These are phyloP conservation scores for Willowsia nigromaculata DNA, from an alignment of 2,888 invertebrate species.

Conservation along the genomic window DNA sequence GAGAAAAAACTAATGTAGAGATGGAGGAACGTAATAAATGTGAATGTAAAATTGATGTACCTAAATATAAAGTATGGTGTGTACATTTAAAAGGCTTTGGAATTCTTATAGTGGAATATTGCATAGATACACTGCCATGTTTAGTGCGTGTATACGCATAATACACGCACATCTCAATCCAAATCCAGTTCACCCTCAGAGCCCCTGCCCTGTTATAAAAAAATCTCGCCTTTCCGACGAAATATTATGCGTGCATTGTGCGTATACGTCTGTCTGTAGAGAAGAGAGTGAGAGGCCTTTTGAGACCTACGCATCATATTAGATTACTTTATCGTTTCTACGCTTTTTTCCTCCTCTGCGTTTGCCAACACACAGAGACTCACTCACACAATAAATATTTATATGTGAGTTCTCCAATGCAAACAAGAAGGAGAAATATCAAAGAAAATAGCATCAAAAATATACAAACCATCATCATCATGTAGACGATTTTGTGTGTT, in stretches of 20 bases:
- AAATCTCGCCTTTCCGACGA: slow-evolving; percentile 16
- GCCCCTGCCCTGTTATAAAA: slow-evolving; percentile 61
- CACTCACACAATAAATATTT: too few relatives aligned
- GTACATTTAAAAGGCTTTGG: too few relatives aligned
- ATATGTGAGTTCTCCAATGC: background rate
- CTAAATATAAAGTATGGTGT: too few relatives aligned
- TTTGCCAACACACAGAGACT: background rate
- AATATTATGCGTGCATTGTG: too few relatives aligned
- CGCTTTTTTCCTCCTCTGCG: background rate
- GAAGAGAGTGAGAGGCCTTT: background rate
- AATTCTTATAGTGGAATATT: too few relatives aligned
- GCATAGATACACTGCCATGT: too few relatives aligned
- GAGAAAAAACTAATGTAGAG: too few relatives aligned
- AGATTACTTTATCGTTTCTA: background rate
- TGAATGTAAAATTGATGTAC: too few relatives aligned
- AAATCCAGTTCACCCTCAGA: slow-evolving; percentile 64
- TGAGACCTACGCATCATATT: background rate
- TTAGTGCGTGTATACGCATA: slow-evolving; percentile 19
- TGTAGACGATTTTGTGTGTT: background rate
- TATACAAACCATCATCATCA: background rate
- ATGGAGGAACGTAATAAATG: too few relatives aligned
- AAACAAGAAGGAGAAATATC: background rate
- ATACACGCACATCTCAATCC: slow-evolving; percentile 53
- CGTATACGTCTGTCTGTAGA: too few relatives aligned
- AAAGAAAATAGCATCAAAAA: too few relatives aligned